These are phyloP conservation scores for Drepana falcataria DNA, from an alignment of 2,888 invertebrate species.

Conservation along the genomic window DNA sequence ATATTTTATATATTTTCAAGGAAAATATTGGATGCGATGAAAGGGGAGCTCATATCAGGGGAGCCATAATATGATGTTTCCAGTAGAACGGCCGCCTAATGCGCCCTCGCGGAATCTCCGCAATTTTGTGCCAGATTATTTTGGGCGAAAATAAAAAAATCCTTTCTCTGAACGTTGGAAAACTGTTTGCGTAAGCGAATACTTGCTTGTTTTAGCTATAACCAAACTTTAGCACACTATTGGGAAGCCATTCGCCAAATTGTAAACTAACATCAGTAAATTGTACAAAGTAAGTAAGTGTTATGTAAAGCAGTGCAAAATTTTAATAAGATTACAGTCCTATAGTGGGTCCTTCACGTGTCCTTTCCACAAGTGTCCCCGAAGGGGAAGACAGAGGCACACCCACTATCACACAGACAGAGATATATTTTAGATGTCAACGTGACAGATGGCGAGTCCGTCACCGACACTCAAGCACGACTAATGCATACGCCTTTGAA, in stretches of 20 bases:
- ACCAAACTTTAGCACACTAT: background rate
- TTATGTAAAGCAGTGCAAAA: too few species aligned
- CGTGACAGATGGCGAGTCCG: too few species aligned
- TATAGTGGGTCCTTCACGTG: too few species aligned
- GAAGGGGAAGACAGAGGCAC: too few species aligned
- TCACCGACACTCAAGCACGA: too few species aligned
- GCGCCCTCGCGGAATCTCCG: constrained; percentile 36
- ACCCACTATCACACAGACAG: too few species aligned
- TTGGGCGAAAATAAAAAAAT: constrained; percentile 26
- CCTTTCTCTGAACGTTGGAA: background rate
- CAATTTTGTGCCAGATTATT: constrained; percentile 43
- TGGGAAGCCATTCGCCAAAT: background rate
- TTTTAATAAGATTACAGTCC: too few species aligned
- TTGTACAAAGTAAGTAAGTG: too few species aligned
- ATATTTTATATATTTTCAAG: background rate
- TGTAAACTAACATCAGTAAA: too few species aligned
- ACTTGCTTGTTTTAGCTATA: background rate
- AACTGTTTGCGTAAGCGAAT: constrained; percentile 1
- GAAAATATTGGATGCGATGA: constrained; percentile 2
- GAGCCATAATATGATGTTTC: constrained; percentile 60
- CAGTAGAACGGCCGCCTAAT: constrained; percentile 47
- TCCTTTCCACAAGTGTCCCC: too few species aligned
- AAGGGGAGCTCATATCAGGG: constrained; percentile 20
- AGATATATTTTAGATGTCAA: too few species aligned
- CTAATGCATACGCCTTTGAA: too few species aligned